A percentile compares a stretch with the other conserved stretches of the same genome.
phyloP scores from a whole-genome alignment of 2,113 vertebrate genomes.

The Hippocampus zosterae region DNA sequence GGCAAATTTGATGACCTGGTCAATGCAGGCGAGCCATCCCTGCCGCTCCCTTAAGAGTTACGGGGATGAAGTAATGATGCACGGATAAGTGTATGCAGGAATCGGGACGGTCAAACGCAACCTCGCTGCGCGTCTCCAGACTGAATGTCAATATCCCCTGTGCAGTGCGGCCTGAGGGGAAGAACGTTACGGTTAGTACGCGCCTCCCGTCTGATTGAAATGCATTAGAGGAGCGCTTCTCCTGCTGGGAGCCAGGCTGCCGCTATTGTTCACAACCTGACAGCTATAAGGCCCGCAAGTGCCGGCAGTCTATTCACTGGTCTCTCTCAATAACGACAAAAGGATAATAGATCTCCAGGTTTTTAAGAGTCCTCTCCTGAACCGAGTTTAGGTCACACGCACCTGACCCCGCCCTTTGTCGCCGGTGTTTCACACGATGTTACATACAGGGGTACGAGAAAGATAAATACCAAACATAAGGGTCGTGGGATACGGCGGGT shows the following conservation, averaged over 20 bases:
- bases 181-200: slow-evolving; percentile 60
- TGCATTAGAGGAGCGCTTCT: slow-evolving; percentile 58
- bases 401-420: slow-evolving; percentile 43
- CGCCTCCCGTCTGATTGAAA: slow-evolving; percentile 57
- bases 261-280: slow-evolving; percentile 63
- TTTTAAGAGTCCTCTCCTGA: slow-evolving; percentile 28
- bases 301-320: slow-evolving; percentile 40
- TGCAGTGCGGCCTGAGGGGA: slow-evolving; percentile 31
- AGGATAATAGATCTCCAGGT: slow-evolving; percentile 38
- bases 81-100: slow-evolving; percentile 50
- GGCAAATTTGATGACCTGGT: slow-evolving; percentile 54
- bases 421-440: slow-evolving; percentile 2
- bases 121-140: slow-evolving; percentile 25
- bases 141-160: slow-evolving; percentile 49
- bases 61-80: slow-evolving; percentile 54
- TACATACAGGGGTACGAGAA: not conserved
- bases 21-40: slow-evolving; percentile 31
- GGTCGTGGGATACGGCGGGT: no score
- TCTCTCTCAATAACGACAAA: slow-evolving; percentile 54
- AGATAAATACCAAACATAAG: not conserved
- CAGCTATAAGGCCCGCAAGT: slow-evolving; percentile 39
- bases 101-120: slow-evolving; percentile 46
- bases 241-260: slow-evolving; percentile 49
- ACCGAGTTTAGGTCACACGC: slow-evolving; percentile 17
- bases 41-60: slow-evolving; percentile 43